Evolutionary conservation across 2,888 invertebrate genomes (phyloP).

Genomic region (Barypeithes pellucidus): DNA sequence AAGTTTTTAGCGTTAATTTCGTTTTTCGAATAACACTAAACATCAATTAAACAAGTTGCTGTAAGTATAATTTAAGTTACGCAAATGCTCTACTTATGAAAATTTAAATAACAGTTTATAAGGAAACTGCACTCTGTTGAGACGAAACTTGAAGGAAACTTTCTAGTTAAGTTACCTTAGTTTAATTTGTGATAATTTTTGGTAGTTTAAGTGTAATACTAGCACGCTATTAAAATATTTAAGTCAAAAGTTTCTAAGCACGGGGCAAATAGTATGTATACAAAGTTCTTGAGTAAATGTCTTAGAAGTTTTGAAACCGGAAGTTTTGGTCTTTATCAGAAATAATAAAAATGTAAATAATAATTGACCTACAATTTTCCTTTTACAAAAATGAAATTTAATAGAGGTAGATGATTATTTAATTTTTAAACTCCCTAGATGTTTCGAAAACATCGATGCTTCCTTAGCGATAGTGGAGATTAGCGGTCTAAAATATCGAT

Average conservation of each 20-base stretch:
- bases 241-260: slow-evolving; percentile 14
- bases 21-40: background rate
- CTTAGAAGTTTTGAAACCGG: background rate
- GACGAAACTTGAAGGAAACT: slow-evolving; percentile 29
- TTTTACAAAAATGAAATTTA: no score
- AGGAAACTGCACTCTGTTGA: slow-evolving; percentile 19
- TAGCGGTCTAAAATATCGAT: no score
- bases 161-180: slow-evolving; percentile 26
- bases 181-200: slow-evolving; percentile 29
- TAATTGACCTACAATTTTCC: no score
- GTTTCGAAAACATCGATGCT: no score
- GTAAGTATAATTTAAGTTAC: slow-evolving; percentile 31
- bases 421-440: no score
- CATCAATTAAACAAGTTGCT: background rate
- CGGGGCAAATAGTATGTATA: background rate
- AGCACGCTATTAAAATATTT: slow-evolving; percentile 27
- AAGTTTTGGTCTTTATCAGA: background rate
- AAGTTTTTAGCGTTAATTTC: background rate
- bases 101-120: slow-evolving; percentile 38
- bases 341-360: background rate
- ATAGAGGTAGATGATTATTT: no score
- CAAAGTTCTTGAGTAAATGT: background rate
- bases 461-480: no score
- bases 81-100: slow-evolving; percentile 24
- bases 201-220: slow-evolving; percentile 27